These are phyloP conservation scores for Girardinichthys multiradiatus DNA, from an alignment of 2,113 vertebrate genomes.

Conservation along the genomic window DNA sequence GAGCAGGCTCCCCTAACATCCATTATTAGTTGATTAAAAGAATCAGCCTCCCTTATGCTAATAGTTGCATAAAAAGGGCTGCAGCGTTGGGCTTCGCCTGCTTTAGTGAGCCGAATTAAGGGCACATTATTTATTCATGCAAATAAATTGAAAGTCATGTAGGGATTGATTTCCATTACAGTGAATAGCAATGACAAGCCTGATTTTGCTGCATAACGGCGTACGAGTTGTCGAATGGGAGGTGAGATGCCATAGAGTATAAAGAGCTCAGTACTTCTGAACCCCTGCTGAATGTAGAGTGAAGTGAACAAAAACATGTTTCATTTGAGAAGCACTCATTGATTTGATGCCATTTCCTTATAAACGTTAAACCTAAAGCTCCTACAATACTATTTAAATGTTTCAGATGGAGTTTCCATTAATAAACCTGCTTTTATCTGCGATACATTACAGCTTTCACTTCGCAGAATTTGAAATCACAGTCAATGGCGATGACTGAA, in stretches of 20 bases:
- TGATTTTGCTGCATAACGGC: slow-evolving; percentile 49
- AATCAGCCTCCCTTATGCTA: slow-evolving; percentile 77
- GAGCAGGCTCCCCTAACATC: slow-evolving; percentile 76
- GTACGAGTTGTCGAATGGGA: slow-evolving; percentile 54
- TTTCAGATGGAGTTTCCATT: slow-evolving; percentile 13
- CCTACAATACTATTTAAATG: slow-evolving; percentile 7
- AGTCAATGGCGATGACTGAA: slow-evolving; percentile 3
- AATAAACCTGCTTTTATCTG: slow-evolving; percentile 13
- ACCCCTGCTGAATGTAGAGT: slow-evolving; percentile 9
- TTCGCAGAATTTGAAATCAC: slow-evolving; percentile 11
- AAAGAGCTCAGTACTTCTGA: slow-evolving; percentile 24
- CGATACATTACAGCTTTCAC: slow-evolving; percentile 3
- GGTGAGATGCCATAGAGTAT: slow-evolving; percentile 47
- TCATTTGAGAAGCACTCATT: slow-evolving; percentile 22
- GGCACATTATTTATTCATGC: slow-evolving; percentile 79
- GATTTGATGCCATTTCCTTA: slow-evolving; percentile 12
- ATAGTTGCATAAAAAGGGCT: slow-evolving; percentile 65
- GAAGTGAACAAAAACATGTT: slow-evolving; percentile 14
- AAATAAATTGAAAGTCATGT: slow-evolving; percentile 79
- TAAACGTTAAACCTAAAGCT: neutral
- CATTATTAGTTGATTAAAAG: slow-evolving; percentile 80
- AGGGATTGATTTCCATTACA: slow-evolving; percentile 80
- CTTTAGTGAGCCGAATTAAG: slow-evolving; percentile 73
- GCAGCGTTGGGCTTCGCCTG: slow-evolving; percentile 43
- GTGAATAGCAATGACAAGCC: slow-evolving; percentile 70